phyloP scores from a whole-genome alignment of 2,888 invertebrate genomes.

The Nysson spinosus region DNA sequence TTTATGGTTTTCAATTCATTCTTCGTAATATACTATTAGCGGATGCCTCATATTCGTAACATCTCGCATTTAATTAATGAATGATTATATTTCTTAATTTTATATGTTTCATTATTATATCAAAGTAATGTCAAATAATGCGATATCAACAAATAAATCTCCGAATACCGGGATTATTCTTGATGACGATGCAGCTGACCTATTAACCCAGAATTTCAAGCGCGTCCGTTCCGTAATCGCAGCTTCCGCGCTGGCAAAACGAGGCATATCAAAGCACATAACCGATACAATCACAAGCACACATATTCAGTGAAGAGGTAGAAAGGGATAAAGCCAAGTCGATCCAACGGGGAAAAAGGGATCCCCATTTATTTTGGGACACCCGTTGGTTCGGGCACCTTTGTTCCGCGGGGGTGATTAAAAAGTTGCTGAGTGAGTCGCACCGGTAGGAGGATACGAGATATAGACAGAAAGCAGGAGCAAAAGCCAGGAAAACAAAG shows the following conservation, averaged over 20 bases:
- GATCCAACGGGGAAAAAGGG: not conserved
- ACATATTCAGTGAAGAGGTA: constrained; percentile 1
- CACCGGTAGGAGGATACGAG: constrained; percentile 37
- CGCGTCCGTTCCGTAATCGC: constrained; percentile 8
- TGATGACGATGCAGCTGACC: constrained; percentile 10
- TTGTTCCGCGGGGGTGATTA: constrained; percentile 70
- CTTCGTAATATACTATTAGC: no score
- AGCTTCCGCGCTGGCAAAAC: constrained; percentile 20
- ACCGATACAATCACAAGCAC: not conserved
- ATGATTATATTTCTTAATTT: no score
- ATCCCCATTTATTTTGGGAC: constrained; percentile 41
- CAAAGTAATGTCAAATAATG: no score
- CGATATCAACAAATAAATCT: no score
- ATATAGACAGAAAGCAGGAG: constrained; percentile 16
- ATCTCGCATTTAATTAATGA: no score
- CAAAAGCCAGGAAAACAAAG: constrained; percentile 1
- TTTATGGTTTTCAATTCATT: no score
- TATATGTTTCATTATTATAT: no score
- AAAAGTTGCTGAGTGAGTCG: constrained; percentile 68
- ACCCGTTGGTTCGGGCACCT: constrained; percentile 59
- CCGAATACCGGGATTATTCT: not conserved
- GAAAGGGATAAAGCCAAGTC: constrained; percentile 7
- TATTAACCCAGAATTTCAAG: constrained; percentile 31
- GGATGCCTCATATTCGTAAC: no score
- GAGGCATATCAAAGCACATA: constrained; percentile 22